phyloP scores from a whole-genome alignment of 1,140 invertebrate genomes.

The Drosophila nigromelanica region DNA sequence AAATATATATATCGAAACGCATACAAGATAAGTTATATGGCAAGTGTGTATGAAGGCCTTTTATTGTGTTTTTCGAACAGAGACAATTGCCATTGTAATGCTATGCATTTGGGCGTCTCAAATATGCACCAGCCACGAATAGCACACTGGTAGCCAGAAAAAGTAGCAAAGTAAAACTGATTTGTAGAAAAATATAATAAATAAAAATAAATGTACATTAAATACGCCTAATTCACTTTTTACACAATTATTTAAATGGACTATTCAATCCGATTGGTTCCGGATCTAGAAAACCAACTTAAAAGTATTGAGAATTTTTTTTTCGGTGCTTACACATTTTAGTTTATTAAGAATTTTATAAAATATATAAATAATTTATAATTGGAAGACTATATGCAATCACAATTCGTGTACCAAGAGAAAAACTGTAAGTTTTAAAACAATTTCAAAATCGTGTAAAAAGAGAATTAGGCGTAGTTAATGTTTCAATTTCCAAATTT shows the following conservation, averaged over 20 bases:
- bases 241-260: background rate
- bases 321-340: too few species aligned
- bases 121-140: conserved; percentile 20
- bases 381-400: too few species aligned
- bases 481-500: too few species aligned
- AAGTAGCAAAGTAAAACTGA: background rate
- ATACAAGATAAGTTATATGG: background rate
- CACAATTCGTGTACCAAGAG: too few species aligned
- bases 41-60: conserved; percentile 4
- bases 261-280: too few species aligned
- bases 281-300: too few species aligned
- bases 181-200: background rate
- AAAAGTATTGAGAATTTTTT: too few species aligned
- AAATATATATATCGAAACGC: background rate
- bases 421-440: too few species aligned
- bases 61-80: conserved; percentile 19
- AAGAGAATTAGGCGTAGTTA: too few species aligned
- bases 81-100: conserved; percentile 37
- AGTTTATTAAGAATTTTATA: too few species aligned
- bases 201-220: background rate
- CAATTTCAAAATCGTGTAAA: too few species aligned
- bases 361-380: too few species aligned
- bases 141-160: conserved; percentile 32
- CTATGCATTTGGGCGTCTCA: conserved; percentile 35
- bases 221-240: background rate